Base-by-base conservation (phyloP, 1,140 invertebrate genomes). In the Hyphantria cunea region DNA sequence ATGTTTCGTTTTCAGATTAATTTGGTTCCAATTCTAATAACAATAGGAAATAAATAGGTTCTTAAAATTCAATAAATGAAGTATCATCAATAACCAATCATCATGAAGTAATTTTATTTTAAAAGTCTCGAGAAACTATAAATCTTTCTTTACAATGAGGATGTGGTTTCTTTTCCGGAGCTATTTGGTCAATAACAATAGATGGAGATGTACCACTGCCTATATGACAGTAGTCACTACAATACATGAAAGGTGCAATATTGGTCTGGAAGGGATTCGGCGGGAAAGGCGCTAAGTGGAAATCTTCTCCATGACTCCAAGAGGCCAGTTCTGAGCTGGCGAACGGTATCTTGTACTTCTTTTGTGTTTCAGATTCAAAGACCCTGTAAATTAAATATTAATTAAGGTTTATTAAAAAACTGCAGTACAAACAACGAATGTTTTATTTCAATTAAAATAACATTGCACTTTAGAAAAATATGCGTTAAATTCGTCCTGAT, bases 191-290 rank as follows among this genome's bases (percentile, higher is more conserved):
- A 0, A 90, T 76, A 6, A 83, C 85, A 0, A 70, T 78, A 32
- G 74, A 80, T 0, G 86, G 83, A 0, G 80, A 74, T 0, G 86
- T 86, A 5, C 87, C 85, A 50, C 85, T 80, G 7, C 78, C 66
- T 6, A 88, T 79, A 42, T 86, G 85, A 39, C 87, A 88, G 37
- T 90, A 90, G 50, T 90, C 87, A 49, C 82, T 88, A 53, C 87
- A 88, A 59, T 90, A 90, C 87, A 90, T 90, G 50, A 86, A 86
- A 0, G 87, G 87, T 0, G 87, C 80, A 5, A 84, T 80, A 61
- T 84, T 82, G 0, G 87, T 87, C 55, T 88, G 87, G 25, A 74
- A 87, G 2, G 85, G 84, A 34, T 86, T 88, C 0, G 86, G 85
- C 0, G 75, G 78, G 62, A 76, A 87, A 0, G 82, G 83, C 0